Percentiles rank a stretch among this genome's conserved stretches.
Conservation (phyloP, 1,140 invertebrate species). For the Scaptomyza pallida region DNA sequence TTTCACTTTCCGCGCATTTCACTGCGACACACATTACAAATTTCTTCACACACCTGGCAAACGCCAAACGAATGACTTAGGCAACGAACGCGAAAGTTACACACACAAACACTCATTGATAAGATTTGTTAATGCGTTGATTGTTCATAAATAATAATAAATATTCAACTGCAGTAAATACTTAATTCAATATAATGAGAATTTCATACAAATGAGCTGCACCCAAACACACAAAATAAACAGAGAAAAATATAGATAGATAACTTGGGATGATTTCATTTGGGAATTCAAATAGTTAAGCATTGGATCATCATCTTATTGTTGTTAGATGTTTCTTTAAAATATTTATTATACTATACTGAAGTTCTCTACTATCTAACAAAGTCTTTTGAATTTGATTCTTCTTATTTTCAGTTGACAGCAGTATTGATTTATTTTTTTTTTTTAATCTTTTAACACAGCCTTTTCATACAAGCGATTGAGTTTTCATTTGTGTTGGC, state of each 20-base stretch:
- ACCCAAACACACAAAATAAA: conserved; percentile 15
- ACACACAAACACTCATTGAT: background rate
- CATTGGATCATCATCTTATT: conserved; percentile 2
- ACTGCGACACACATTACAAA: conserved; percentile 73
- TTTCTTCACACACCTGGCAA: conserved; percentile 60
- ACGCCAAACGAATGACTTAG: conserved; percentile 46
- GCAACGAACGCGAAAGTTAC: conserved; percentile 70
- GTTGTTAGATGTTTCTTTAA: background rate
- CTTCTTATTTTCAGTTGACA: background rate
- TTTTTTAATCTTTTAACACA: background rate
- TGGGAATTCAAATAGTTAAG: background rate
- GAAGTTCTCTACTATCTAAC: too few species aligned
- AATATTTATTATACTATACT: too few species aligned
- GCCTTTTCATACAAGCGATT: background rate
- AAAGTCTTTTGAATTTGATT: too few species aligned
- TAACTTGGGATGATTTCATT: conserved; percentile 1
- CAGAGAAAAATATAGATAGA: conserved; percentile 1
- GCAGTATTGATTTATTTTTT: conserved; percentile 1
- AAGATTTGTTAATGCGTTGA: conserved; percentile 11
- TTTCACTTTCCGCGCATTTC: conserved; percentile 79
- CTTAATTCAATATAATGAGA: conserved; percentile 21
- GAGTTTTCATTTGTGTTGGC: conserved; percentile 7
- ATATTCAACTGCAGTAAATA: conserved; percentile 26
- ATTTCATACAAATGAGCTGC: conserved; percentile 48
- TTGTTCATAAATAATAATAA: conserved; percentile 10